A percentile compares a stretch with the other conserved stretches of the same genome.
phyloP scores from a whole-genome alignment of 53 echinoderm and acorn worm genomes.

The Holothuria scabra region DNA sequence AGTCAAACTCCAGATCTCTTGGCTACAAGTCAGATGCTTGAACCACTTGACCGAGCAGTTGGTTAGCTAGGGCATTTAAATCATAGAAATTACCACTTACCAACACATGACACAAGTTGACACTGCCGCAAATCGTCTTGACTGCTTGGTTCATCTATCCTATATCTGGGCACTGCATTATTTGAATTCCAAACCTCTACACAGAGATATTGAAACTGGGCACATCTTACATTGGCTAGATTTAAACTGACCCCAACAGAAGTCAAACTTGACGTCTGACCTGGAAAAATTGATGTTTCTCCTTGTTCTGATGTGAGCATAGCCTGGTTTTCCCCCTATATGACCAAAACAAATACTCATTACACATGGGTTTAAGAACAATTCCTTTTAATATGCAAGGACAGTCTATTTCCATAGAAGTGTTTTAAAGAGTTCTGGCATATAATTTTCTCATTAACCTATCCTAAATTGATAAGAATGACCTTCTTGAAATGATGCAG shows the following conservation, averaged over 20 bases:
- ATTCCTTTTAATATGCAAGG: too few species aligned
- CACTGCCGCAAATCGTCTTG: constrained; percentile 66
- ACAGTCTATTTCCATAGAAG: too few species aligned
- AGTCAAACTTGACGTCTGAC: constrained; percentile 40
- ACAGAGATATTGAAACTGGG: constrained; percentile 62
- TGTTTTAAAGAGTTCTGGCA: too few species aligned
- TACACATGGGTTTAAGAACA: too few species aligned
- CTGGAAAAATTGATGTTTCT: constrained; percentile 62
- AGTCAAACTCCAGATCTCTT: too few species aligned
- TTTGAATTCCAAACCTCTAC: constrained; percentile 85
- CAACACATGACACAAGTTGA: constrained; percentile 55
- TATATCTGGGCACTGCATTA: constrained; percentile 68
- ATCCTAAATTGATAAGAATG: too few species aligned
- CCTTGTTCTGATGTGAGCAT: constrained; percentile 58
- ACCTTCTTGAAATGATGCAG: too few species aligned
- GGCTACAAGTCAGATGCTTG: too few species aligned
- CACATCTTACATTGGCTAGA: constrained; percentile 53
- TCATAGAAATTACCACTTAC: constrained; percentile 44
- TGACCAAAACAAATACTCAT: neutral
- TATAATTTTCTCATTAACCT: too few species aligned
- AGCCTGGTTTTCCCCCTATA: constrained; percentile 51
- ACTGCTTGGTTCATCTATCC: constrained; percentile 55
- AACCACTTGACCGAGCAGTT: too few species aligned
- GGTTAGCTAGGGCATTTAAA: too few species aligned
- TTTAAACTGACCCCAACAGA: constrained; percentile 52